These are phyloP conservation scores for Thomomys bottae DNA, from an alignment of 2,113 vertebrate species.

Conservation along the genomic window DNA sequence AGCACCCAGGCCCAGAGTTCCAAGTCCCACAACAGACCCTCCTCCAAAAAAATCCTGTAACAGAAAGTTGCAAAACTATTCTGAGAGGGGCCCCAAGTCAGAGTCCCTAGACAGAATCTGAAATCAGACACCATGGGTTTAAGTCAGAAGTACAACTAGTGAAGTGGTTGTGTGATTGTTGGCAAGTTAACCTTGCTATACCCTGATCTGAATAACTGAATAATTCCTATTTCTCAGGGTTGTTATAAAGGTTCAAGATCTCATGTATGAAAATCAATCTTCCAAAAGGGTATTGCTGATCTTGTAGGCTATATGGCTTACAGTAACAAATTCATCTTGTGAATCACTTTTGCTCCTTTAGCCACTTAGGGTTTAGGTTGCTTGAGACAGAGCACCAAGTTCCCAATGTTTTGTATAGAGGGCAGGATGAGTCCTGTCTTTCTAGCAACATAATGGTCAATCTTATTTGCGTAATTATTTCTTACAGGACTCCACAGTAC, in stretches of 20 bases:
- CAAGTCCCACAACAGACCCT: no score
- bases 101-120: neutral
- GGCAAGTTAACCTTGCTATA: conserved; percentile 10
- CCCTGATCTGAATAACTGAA: neutral
- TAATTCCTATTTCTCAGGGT: neutral
- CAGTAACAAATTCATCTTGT: neutral
- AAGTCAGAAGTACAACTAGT: neutral
- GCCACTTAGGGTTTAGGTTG: neutral
- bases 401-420: conserved; percentile 3
- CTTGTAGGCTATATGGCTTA: neutral
- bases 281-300: neutral
- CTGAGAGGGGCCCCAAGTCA: no score
- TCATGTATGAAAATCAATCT: neutral
- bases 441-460: neutral
- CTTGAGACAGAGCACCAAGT: neutral
- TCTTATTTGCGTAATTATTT: no score
- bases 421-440: no score
- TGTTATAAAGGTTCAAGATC: neutral
- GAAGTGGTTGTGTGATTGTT: neutral
- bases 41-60: no score
- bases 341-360: neutral
- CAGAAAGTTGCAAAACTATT: no score
- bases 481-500: no score
- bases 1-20: no score
- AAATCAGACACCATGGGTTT: neutral